A percentile compares a stretch with the other conserved stretches of the same genome.
Evolutionary conservation across 2,888 invertebrate species (phyloP).

Genomic region (Eristalis intricaria): DNA sequence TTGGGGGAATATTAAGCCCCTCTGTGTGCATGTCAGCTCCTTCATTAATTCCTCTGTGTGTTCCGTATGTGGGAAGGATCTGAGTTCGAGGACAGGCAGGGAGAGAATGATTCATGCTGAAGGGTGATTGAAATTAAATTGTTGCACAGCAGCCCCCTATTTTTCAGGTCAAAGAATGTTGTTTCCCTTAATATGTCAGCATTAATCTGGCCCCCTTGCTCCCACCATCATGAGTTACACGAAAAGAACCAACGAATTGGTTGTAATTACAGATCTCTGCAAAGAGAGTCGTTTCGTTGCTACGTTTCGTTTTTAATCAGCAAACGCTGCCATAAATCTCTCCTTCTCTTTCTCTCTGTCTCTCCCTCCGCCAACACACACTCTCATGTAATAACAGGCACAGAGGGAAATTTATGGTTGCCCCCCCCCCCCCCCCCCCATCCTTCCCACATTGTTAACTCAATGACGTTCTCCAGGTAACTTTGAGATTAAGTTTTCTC

Average conservation of each 20-base stretch:
- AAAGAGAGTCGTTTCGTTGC: constrained; percentile 39
- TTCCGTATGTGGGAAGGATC: too few species aligned
- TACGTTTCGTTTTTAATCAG: constrained; percentile 55
- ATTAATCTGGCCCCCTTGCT: not conserved
- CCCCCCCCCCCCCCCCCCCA: not conserved
- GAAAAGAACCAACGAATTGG: constrained; percentile 4
- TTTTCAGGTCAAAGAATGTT: constrained; percentile 61
- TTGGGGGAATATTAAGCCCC: constrained; percentile 40
- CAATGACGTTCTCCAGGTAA: not conserved
- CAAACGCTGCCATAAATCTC: constrained; percentile 23
- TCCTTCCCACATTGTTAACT: not conserved
- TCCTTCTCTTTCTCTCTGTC: too few species aligned
- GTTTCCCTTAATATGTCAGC: constrained; percentile 36
- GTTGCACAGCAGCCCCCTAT: constrained; percentile 40
- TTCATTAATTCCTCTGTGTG: constrained; percentile 28
- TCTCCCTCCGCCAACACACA: constrained; percentile 21
- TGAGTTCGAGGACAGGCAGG: not conserved
- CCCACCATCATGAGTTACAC: not conserved
- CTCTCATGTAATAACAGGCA: constrained; percentile 23
- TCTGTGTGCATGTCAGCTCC: constrained; percentile 24
- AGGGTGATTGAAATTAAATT: constrained; percentile 67
- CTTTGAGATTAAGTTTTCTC: constrained; percentile 33
- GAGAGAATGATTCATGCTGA: constrained; percentile 4
- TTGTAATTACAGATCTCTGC: constrained; percentile 51
- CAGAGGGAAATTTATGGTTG: constrained; percentile 18